A percentile compares a stretch with the other conserved stretches of the same genome.
phyloP scores from a whole-genome alignment of 2,797 vertebrate genomes.

The Micromesistius poutassou region DNA sequence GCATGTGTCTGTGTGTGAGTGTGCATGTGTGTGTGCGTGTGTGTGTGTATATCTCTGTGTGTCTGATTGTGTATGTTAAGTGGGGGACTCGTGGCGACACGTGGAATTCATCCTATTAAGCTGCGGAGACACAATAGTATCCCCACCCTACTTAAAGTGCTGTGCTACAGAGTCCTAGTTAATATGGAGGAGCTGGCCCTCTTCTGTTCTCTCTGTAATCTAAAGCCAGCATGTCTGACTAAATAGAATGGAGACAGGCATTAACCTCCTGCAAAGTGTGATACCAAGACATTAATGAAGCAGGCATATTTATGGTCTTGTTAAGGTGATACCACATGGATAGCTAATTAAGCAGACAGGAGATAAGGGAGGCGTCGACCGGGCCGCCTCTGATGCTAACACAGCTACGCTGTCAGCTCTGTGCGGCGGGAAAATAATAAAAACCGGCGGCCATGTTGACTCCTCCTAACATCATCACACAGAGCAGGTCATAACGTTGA shows the following conservation, averaged over 20 bases:
- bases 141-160: not conserved
- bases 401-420: conserved; percentile 13
- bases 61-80: not conserved
- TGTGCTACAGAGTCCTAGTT: not conserved
- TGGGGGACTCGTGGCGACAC: not conserved
- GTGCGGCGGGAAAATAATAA: conserved; percentile 15
- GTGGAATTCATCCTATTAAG: not conserved
- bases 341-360: conserved; percentile 53
- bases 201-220: not conserved
- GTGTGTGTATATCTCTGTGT: not conserved
- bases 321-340: conserved; percentile 44
- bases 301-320: conserved; percentile 50
- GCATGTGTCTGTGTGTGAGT: not conserved
- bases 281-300: conserved; percentile 55
- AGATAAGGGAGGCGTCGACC: conserved; percentile 49
- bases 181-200: not conserved
- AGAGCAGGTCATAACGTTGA: not conserved
- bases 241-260: conserved; percentile 54
- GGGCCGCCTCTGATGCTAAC: conserved; percentile 38
- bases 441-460: not conserved
- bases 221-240: not conserved
- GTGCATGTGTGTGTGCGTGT: not conserved
- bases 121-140: not conserved
- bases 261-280: conserved; percentile 43
- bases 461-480: not conserved